Percentiles rank a stretch among this genome's conserved stretches.
Conservation (phyloP, 2,888 invertebrate genomes). For the Ophion slaviceki region DNA sequence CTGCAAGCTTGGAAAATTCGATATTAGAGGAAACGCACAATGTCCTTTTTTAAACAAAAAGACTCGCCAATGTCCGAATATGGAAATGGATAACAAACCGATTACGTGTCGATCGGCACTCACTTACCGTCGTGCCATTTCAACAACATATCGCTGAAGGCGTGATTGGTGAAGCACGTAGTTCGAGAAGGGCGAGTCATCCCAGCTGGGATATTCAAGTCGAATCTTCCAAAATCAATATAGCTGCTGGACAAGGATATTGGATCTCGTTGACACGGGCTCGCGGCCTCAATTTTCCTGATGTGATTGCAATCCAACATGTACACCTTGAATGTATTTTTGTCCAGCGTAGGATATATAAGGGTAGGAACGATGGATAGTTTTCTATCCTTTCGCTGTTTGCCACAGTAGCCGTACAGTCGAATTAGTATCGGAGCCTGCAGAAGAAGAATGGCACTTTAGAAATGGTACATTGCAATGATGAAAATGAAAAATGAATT, state of each 20-base stretch:
- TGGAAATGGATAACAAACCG: neutral
- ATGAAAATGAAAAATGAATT: neutral
- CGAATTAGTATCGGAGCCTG: constrained; percentile 79
- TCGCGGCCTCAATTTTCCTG: constrained; percentile 64
- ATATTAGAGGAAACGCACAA: too few species aligned
- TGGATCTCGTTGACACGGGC: constrained; percentile 50
- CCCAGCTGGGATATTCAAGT: constrained; percentile 53
- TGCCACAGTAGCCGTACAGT: constrained; percentile 73
- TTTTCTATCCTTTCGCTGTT: constrained; percentile 29
- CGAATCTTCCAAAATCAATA: constrained; percentile 79
- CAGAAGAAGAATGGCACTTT: constrained; percentile 35
- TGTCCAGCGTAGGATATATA: constrained; percentile 26
- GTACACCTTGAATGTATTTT: constrained; percentile 77
- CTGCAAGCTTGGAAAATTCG: too few species aligned
- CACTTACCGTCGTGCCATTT: constrained; percentile 77
- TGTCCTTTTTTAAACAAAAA: too few species aligned
- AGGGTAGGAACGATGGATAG: constrained; percentile 50
- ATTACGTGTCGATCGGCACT: neutral
- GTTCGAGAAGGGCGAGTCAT: constrained; percentile 63
- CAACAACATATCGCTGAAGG: constrained; percentile 67
- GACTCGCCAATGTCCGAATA: neutral
- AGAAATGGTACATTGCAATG: neutral
- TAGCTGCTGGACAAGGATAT: constrained; percentile 77
- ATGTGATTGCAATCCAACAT: constrained; percentile 73
- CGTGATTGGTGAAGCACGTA: constrained; percentile 75